Conservation (phyloP, 2,797 vertebrate genomes). For the Coluber constrictor region DNA sequence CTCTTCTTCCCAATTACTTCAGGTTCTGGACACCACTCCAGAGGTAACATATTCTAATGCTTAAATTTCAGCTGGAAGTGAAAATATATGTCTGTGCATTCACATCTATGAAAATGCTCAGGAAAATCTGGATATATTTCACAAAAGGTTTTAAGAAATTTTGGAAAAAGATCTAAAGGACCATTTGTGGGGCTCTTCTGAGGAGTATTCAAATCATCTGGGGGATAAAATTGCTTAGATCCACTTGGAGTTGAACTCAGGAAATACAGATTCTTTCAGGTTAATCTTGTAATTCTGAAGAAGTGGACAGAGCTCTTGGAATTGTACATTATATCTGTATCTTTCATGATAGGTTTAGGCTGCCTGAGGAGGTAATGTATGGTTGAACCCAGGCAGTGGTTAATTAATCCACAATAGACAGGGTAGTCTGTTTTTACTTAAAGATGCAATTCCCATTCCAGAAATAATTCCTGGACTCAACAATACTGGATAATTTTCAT, state of each 20-base stretch:
- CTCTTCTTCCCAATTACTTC: too few relatives aligned
- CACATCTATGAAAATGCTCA: too few relatives aligned
- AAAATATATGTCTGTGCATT: too few relatives aligned
- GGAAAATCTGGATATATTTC: not conserved
- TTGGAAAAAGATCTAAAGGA: not conserved
- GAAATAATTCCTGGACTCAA: not conserved
- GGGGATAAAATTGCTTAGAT: not conserved
- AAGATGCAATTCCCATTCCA: not conserved
- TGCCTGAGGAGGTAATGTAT: not conserved
- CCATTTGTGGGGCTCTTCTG: not conserved
- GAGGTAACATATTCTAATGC: too few relatives aligned
- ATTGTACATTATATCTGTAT: not conserved
- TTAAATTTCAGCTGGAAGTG: too few relatives aligned
- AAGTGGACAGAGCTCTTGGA: not conserved
- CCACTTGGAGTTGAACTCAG: not conserved
- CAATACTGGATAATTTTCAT: not conserved
- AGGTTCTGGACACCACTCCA: too few relatives aligned
- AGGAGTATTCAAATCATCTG: not conserved
- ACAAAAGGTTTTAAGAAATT: not conserved
- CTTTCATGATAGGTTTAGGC: not conserved
- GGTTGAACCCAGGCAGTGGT: not conserved
- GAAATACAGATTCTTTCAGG: not conserved
- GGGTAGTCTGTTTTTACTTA: not conserved
- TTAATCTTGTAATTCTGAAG: not conserved
- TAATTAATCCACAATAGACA: not conserved